Conservation (phyloP, 2,113 vertebrate genomes). For the Acrocephalus kingi region DNA sequence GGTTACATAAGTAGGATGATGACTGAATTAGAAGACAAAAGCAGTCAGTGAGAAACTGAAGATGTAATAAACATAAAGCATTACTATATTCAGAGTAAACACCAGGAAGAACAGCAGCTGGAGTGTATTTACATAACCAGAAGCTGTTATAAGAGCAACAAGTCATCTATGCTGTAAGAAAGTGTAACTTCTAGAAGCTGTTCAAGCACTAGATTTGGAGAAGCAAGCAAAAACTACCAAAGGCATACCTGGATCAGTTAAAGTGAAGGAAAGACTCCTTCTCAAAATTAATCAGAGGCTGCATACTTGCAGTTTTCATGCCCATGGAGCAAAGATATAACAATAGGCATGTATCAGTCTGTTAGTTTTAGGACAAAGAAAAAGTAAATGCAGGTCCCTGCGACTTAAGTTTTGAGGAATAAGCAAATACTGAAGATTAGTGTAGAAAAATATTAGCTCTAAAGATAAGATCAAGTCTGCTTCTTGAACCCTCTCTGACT, state of each 20-base stretch:
- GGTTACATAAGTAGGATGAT: background rate
- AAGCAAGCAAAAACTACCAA: background rate
- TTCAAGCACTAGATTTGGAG: background rate
- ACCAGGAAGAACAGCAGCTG: background rate
- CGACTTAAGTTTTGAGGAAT: background rate
- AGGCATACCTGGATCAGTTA: background rate
- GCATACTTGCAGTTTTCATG: rapidly evolving
- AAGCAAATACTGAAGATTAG: background rate
- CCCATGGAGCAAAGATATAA: background rate
- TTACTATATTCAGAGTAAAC: background rate
- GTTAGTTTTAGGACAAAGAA: background rate
- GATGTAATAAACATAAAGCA: background rate
- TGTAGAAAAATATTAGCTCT: background rate
- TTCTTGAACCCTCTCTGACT: background rate
- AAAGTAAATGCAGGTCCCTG: background rate
- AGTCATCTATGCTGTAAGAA: background rate
- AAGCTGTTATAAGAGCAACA: background rate
- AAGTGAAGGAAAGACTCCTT: background rate
- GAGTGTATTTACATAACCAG: background rate
- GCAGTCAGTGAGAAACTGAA: background rate
- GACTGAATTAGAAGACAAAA: background rate
- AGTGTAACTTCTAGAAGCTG: background rate
- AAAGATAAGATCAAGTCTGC: background rate
- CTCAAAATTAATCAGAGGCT: background rate
- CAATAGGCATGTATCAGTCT: background rate